phyloP scores from a whole-genome alignment of 2,888 invertebrate genomes.

The Tinea semifulvella region DNA sequence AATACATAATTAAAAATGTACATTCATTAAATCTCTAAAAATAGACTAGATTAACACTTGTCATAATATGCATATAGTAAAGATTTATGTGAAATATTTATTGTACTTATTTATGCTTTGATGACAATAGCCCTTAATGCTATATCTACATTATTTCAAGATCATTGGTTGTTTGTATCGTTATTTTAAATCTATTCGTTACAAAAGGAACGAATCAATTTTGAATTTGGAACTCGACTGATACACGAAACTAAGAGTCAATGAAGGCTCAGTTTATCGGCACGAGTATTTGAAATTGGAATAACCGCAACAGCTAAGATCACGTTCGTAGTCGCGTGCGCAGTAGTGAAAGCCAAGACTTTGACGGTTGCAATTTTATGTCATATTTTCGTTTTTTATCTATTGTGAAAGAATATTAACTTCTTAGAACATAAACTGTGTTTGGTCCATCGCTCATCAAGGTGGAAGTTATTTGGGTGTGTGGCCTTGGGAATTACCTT shows the following conservation, averaged over 20 bases:
- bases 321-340: slow-evolving; percentile 16
- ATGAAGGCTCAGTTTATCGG: slow-evolving; percentile 28
- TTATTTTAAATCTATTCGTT: slow-evolving; percentile 9
- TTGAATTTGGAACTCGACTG: slow-evolving; percentile 24
- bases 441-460: no score
- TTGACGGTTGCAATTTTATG: not conserved
- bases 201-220: slow-evolving; percentile 13
- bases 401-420: no score
- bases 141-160: no score
- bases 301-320: slow-evolving; percentile 16
- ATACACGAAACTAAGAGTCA: slow-evolving; percentile 45
- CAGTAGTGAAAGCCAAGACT: slow-evolving; percentile 9
- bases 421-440: no score
- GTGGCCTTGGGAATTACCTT: no score
- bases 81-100: no score
- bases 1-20: no score
- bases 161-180: slow-evolving; percentile 2
- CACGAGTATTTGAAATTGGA: slow-evolving; percentile 24
- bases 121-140: no score
- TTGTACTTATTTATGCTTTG: no score
- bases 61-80: no score
- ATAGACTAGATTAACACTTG: not conserved
- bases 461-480: no score
- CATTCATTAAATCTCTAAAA: no score
- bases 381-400: not conserved